phyloP scores from a whole-genome alignment of 2,888 invertebrate species.

The Teleiodes luculella region DNA sequence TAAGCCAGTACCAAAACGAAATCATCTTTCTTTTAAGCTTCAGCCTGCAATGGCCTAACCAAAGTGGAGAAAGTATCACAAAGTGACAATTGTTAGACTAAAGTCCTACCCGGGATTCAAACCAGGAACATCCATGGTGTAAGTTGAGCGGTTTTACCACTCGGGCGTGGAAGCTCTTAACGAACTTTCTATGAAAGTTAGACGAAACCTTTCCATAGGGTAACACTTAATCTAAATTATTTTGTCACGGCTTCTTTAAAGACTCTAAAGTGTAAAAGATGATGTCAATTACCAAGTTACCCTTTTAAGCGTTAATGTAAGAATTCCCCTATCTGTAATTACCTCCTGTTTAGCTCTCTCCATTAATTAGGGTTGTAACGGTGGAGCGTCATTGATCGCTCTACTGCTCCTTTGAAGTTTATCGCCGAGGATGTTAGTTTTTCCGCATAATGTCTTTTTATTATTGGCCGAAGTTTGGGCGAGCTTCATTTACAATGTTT shows the following conservation, averaged over 20 bases:
- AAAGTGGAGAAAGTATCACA: too few relatives aligned
- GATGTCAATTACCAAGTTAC: not conserved
- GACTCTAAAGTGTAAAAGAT: not conserved
- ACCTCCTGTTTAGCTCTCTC: slow-evolving; percentile 28
- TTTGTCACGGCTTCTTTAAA: not conserved
- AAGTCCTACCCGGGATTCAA: too few relatives aligned
- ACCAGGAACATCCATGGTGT: too few relatives aligned
- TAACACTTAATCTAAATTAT: not conserved
- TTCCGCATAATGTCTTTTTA: slow-evolving; percentile 78
- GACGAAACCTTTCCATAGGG: too few relatives aligned
- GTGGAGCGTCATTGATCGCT: slow-evolving; percentile 70
- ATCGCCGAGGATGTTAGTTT: slow-evolving; percentile 76
- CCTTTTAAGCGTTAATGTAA: slow-evolving; percentile 5
- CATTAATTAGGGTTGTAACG: slow-evolving; percentile 59
- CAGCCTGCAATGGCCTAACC: too few relatives aligned
- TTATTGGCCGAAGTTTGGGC: slow-evolving; percentile 77
- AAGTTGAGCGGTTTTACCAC: too few relatives aligned
- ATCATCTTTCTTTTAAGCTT: too few relatives aligned
- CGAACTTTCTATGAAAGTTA: too few relatives aligned
- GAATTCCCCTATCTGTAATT: slow-evolving; percentile 19
- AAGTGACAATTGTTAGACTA: too few relatives aligned
- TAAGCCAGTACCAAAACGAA: too few relatives aligned
- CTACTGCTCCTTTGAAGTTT: slow-evolving; percentile 72
- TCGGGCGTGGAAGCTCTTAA: too few relatives aligned
- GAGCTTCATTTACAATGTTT: slow-evolving; percentile 64